Evolutionary conservation across 1,140 invertebrate species (phyloP), one percentile per base, ranked within the genome.

Genomic region (Metaphire vulgaris): DNA sequence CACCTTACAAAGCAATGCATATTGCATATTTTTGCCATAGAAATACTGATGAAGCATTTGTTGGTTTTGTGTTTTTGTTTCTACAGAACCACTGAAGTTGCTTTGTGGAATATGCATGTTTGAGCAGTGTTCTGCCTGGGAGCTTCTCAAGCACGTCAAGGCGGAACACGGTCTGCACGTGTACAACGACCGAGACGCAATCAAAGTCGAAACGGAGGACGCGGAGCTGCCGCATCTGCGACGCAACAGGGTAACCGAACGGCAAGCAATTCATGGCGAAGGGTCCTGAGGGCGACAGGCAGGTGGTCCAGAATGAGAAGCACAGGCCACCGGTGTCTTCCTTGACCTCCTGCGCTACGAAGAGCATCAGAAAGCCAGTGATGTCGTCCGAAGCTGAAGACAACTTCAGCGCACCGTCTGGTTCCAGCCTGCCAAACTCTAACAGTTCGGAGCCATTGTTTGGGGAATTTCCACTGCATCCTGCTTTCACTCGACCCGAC

Each of bases 61-160:
- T n/a, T n/a, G n/a, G n/a, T n/a, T n/a, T 56, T 56, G 41, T 56
- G 41, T 56, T 75, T 65, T 77, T 83, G 84, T n/a, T n/a, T n/a
- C n/a, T n/a, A 68, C 92, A 98, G 96, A 98, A 89, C 96, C 96
- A 77, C 92, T 91, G 85, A 93, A 93, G 88, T 93, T 96, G 84
- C 91, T 95, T 65, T 98, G 96, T 86, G 95, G 91, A 26, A 96
- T 95, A 34, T 98, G 96, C 87, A 95, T 95, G 80, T 91, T 92
- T 72, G 90, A 92, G 66, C 90, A 93, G 72, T 90, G 91, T 79
- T 96, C 95, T 30, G 95, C 96, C 0, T 99, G 96, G 96, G 89
- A 91, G 68, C 88, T 99, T 78, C 89, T 98, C 15, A 95, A 97
- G 84, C 96, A 98, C 84, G 95, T 93, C 26, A 96, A 98, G 86